Evolutionary conservation across 2,113 vertebrate species (phyloP), one percentile per base, ranked within the genome.

Genomic region (Calonectris borealis): DNA sequence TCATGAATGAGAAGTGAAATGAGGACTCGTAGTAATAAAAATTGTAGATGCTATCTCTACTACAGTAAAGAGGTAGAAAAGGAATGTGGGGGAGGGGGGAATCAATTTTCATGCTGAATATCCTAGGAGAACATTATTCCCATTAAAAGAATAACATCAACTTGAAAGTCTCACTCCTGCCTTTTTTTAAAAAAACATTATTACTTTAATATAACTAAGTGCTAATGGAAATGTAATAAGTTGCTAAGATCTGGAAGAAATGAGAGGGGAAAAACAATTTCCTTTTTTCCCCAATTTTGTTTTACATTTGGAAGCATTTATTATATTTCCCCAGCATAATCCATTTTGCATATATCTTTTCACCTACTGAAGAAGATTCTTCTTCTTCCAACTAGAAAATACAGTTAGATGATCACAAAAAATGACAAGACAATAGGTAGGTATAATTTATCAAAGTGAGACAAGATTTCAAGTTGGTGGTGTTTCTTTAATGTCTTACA

Each of bases 61-160:
- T 77, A 80, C 13, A 93, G 78, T 26, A 66, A 83, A 87, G 62
- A 79, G 26, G 29, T 3, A 80, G 78, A 90, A 90, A 94, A 85
- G 46, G 62, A 94, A 88, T 54, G 25, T 21, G 17, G 38, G 49
- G 54, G 36, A 78, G 21, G 27, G 44, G 55, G 3, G 7, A 93
- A 96, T 95, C 87, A 94, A 86, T 78, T 89, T 90, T 88, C 86
- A 82, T 94, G 94, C 91, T 86, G 38, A 75, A 34, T 83, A 88
- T 73, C 24, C 36, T 93, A 86, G 31, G 51, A 94, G 81, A 96
- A 88, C 76, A 93, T 94, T 71, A 84, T 72, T 94, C 21, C 62
- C 91, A 95, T 91, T 87, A 83, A 97, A 95, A 94, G 70, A 97
- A 93, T 34, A 87, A 20, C 95, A 97, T 68, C 95, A 96, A 93